Base-by-base conservation (phyloP, 2,888 invertebrate genomes). In the Reticulitermes lucifugus region DNA sequence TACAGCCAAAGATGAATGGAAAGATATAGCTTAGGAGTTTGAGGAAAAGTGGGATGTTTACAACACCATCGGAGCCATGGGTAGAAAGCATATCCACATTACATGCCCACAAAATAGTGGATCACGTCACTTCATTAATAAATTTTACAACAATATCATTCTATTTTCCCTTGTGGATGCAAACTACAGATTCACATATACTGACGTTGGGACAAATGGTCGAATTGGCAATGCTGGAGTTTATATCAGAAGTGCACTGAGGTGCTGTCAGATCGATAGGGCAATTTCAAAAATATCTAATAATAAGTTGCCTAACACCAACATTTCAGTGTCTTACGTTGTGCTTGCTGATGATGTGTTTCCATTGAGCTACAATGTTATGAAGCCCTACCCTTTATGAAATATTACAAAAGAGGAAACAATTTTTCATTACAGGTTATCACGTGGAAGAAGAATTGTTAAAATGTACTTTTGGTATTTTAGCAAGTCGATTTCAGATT, bases 201-300 rank as follows among this genome's bases (percentile, higher is more conserved):
- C 88, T n/a, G 87, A 88, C 85, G 83, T 88, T 25, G 88, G 88
- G 79, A 86, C 88, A 21, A 87, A 88, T 86, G 88, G 88, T 51
- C 65, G 87, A 46, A 83, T 85, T 29, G 83, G 86, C 84, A 88
- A 89, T 83, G 85, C 85, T 70, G 86, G 85, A n/a, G 86, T 88
- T 18, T 86, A 75, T 65, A 79, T 35, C 35, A 83, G 86, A 35
- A 85, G 85, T 71, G 55, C 25, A 35, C 55, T 86, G 7, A 70
- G 73, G 18, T 14, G 70, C 22, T 84, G 83, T 25, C 80, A 81
- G 10, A 83, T 70, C 35, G 73, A 84, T 59, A 82, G n/a, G 35
- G 77, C 83, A 60, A 65, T 86, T 71, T 70, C 84, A 18, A 85
- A 85, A 35, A 79, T 83, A 43, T 86, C 80, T 46, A 55, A 3